Conservation (phyloP, 2,888 invertebrate genomes). For the Acrocera orbiculus region DNA sequence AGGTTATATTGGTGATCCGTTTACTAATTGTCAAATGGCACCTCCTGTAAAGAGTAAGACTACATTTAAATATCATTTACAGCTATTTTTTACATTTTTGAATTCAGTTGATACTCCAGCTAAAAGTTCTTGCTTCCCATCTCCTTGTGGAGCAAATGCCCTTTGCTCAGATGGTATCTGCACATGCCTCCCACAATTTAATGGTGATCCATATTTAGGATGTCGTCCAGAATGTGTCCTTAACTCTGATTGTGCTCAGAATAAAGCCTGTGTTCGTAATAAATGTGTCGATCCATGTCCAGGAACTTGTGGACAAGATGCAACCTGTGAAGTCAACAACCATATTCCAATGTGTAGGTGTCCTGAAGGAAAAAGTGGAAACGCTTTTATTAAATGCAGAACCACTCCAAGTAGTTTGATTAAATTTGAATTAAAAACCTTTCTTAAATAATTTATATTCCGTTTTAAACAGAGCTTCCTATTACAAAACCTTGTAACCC, state of each 20-base stretch:
- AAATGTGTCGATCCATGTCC: conserved; percentile 60
- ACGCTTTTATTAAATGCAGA: conserved; percentile 54
- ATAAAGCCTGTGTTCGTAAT: conserved; percentile 52
- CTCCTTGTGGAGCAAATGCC: conserved; percentile 60
- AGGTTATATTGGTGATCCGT: conserved; percentile 39
- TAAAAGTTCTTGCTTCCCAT: conserved; percentile 48
- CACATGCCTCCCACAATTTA: conserved; percentile 50
- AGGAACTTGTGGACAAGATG: conserved; percentile 54
- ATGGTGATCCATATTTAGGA: conserved; percentile 54
- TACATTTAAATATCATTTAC: too few relatives aligned
- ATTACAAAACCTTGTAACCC: conserved; percentile 44
- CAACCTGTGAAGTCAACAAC: conserved; percentile 59
- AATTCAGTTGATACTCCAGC: conserved; percentile 3
- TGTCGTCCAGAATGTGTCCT: conserved; percentile 64
- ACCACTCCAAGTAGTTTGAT: conserved; percentile 20
- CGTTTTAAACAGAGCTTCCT: conserved; percentile 30
- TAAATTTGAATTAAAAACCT: too few relatives aligned
- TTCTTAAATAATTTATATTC: not conserved
- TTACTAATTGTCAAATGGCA: conserved; percentile 30
- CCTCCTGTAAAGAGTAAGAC: conserved; percentile 16
- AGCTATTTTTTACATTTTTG: not conserved
- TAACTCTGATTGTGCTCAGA: conserved; percentile 49
- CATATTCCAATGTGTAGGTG: conserved; percentile 66
- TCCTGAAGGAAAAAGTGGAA: conserved; percentile 56
- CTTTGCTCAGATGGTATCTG: conserved; percentile 49